Conservation (phyloP, 2,113 vertebrate genomes). For the Hemicordylus capensis region DNA sequence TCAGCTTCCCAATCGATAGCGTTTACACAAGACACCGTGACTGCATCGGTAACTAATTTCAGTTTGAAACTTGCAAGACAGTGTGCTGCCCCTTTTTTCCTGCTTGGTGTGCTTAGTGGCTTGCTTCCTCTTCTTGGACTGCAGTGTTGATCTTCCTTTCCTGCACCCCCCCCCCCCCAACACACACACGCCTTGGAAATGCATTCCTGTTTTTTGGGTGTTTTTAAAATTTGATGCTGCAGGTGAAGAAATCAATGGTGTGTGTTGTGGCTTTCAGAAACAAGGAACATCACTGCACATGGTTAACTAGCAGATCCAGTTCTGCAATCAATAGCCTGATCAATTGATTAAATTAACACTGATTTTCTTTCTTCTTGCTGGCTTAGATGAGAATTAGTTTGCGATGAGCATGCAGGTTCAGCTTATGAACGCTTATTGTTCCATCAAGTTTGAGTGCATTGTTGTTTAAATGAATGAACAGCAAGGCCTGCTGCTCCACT, state of each 20-base stretch:
- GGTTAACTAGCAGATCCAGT: constrained; percentile 79
- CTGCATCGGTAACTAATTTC: constrained; percentile 89
- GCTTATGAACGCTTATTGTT: constrained; percentile 73
- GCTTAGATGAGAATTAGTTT: constrained; percentile 76
- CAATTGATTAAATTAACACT: constrained; percentile 89
- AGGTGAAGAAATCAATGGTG: constrained; percentile 74
- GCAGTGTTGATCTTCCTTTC: constrained; percentile 56
- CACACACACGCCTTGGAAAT: constrained; percentile 11
- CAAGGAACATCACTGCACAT: constrained; percentile 74
- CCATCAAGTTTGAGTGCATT: constrained; percentile 35
- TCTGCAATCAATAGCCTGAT: constrained; percentile 84
- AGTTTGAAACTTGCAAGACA: constrained; percentile 77
- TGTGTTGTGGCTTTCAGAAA: constrained; percentile 76
- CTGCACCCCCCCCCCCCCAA: background rate
- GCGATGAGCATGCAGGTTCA: constrained; percentile 49
- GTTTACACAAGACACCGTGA: constrained; percentile 84
- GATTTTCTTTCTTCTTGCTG: constrained; percentile 76
- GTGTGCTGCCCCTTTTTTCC: constrained; percentile 43
- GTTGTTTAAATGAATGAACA: constrained; percentile 58
- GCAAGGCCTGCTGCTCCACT: background rate
- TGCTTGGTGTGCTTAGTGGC: constrained; percentile 38
- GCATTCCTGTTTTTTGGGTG: constrained; percentile 30
- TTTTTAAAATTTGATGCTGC: constrained; percentile 60
- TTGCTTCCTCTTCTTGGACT: constrained; percentile 28
- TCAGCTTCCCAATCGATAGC: constrained; percentile 85